Percentiles rank a stretch among this genome's conserved stretches.
Evolutionary conservation across 2,797 vertebrate genomes (phyloP).

Genomic region (Pristis pectinata): DNA sequence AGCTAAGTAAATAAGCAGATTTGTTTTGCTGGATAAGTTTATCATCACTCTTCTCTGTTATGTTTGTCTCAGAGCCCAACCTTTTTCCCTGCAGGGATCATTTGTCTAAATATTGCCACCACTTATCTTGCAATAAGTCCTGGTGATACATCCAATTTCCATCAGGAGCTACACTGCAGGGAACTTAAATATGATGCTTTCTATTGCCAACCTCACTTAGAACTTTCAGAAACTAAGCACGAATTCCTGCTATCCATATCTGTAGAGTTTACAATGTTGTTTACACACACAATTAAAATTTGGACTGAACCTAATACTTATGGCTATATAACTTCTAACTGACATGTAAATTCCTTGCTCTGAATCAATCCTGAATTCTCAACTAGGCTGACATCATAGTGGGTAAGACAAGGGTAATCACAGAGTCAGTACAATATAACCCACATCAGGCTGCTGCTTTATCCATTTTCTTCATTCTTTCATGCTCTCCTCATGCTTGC

Average conservation of each 20-base stretch:
- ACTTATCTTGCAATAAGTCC: neutral
- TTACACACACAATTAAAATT: constrained; percentile 2
- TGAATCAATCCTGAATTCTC: neutral
- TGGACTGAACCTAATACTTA: neutral
- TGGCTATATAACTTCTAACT: neutral
- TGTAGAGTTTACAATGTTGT: neutral
- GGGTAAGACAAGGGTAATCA: neutral
- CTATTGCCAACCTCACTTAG: neutral
- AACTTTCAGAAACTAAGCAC: neutral
- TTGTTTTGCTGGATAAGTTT: constrained; percentile 33
- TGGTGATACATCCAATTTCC: neutral
- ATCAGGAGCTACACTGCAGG: constrained; percentile 27
- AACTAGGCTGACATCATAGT: neutral
- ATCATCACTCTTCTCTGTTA: neutral
- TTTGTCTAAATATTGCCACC: neutral
- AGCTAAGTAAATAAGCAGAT: constrained; percentile 31
- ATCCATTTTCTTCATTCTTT: neutral
- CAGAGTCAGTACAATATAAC: neutral
- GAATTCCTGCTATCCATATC: neutral
- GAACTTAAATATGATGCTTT: constrained; percentile 26
- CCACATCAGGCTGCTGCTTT: neutral
- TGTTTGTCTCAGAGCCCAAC: constrained; percentile 25
- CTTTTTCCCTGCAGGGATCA: constrained; percentile 29
- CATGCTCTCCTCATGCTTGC: neutral
- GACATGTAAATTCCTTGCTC: neutral